These are phyloP conservation scores for Poliocrania exsul DNA, from an alignment of 2,797 vertebrate genomes.

Conservation along the genomic window DNA sequence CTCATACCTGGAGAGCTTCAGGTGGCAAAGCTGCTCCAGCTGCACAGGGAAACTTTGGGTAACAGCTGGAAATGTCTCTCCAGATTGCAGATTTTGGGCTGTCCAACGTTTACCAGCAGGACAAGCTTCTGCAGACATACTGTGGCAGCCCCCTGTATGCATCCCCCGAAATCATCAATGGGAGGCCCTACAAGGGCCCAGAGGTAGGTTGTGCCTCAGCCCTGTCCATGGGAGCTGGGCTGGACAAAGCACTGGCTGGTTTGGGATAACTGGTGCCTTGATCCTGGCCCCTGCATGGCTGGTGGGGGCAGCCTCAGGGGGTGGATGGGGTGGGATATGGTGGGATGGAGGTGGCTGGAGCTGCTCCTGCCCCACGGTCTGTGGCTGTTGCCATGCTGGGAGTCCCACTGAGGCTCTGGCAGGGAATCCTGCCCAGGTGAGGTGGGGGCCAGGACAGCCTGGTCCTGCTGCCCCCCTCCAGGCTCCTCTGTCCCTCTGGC, in stretches of 20 bases:
- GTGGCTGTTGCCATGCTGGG: neutral
- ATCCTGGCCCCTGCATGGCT: fast-evolving
- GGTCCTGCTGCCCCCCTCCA: neutral
- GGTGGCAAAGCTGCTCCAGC: neutral
- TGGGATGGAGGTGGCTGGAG: neutral
- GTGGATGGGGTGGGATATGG: fast-evolving
- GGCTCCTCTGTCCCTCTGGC: neutral
- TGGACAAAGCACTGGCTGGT: fast-evolving
- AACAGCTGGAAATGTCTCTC: neutral
- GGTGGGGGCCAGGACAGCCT: neutral
- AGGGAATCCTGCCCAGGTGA: neutral
- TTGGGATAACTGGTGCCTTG: neutral
- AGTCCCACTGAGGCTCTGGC: neutral
- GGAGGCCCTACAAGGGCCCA: conserved; percentile 91
- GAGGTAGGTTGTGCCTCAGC: conserved; percentile 72
- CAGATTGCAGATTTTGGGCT: conserved; percentile 98
- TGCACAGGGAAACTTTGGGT: fast-evolving
- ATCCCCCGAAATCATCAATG: conserved; percentile 95
- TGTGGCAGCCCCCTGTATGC: conserved; percentile 96
- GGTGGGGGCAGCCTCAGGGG: neutral
- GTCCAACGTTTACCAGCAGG: conserved; percentile 90
- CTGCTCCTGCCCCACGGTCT: fast-evolving
- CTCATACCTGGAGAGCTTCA: neutral
- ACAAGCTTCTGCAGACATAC: conserved; percentile 90
- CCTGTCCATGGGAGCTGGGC: fast-evolving